phyloP scores from a whole-genome alignment of 2,113 vertebrate species.

The Propithecus coquereli region DNA sequence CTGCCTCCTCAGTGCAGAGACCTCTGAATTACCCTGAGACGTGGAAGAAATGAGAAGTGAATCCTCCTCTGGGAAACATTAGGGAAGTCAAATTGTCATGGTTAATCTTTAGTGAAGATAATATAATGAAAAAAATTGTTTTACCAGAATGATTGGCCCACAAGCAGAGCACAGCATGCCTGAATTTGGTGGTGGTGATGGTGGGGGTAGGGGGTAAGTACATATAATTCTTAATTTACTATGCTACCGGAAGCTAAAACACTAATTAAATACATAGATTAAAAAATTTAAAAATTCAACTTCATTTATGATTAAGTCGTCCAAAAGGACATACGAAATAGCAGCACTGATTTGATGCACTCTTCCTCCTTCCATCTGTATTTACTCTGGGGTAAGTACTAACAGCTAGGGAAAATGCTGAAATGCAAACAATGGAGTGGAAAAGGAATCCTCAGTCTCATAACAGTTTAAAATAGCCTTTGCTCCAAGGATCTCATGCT shows the following conservation, averaged over 20 bases:
- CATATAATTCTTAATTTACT: not conserved
- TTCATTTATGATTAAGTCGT: not conserved
- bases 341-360: not conserved
- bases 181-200: not conserved
- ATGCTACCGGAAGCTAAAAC: not conserved
- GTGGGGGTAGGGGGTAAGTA: not conserved
- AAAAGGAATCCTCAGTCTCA: not conserved
- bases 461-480: not conserved
- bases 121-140: not conserved
- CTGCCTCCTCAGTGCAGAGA: not conserved
- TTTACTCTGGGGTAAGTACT: not conserved
- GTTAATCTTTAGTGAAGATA: not conserved
- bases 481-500: not conserved
- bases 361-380: not conserved
- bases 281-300: not conserved
- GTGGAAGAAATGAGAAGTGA: slow-evolving; percentile 12
- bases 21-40: not conserved
- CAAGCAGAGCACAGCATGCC: not conserved
- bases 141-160: not conserved
- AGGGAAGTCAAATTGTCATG: not conserved
- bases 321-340: not conserved
- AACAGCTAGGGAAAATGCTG: not conserved
- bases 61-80: not conserved
- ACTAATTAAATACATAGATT: not conserved
- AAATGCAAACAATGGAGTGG: not conserved